phyloP scores from a whole-genome alignment of 2,113 vertebrate genomes.

The Promerops cafer region DNA sequence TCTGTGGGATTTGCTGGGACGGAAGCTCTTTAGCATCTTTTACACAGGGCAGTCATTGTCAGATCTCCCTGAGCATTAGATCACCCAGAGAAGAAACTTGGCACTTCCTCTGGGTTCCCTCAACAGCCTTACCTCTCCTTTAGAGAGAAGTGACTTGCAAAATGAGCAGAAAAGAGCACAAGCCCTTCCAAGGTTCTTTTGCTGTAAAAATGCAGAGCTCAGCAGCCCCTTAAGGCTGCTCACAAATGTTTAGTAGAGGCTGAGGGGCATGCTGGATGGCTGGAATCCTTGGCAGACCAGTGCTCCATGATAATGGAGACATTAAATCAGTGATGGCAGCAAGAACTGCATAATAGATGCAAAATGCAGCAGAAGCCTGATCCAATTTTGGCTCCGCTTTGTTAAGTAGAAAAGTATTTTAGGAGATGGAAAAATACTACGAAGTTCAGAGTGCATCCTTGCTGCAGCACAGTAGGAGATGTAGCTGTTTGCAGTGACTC shows the following conservation, averaged over 20 bases:
- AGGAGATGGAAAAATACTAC: conserved; percentile 34
- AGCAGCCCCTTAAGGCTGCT: not conserved
- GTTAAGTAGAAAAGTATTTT: conserved; percentile 24
- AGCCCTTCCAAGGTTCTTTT: not conserved
- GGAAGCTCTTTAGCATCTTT: not conserved
- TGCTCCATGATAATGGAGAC: conserved; percentile 31
- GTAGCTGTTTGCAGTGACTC: not conserved
- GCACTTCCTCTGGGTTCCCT: not conserved
- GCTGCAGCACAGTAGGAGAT: not conserved
- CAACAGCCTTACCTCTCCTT: not conserved
- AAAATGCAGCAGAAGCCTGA: conserved; percentile 25
- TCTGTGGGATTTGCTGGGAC: not conserved
- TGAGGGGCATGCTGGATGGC: not conserved
- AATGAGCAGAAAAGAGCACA: not conserved
- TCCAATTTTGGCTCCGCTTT: conserved; percentile 36
- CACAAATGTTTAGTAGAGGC: not conserved
- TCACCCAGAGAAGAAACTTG: not conserved
- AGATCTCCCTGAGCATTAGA: not conserved
- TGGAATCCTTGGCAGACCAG: not conserved
- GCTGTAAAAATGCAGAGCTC: not conserved
- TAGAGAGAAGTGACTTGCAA: not conserved
- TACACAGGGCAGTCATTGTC: not conserved
- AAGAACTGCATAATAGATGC: conserved; percentile 55
- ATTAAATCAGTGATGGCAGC: conserved; percentile 54
- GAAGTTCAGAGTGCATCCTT: not conserved